Evolutionary conservation across 1,140 invertebrate genomes (phyloP), one percentile per base, ranked within the genome.

Genomic region (Calliopsis andreniformis): DNA sequence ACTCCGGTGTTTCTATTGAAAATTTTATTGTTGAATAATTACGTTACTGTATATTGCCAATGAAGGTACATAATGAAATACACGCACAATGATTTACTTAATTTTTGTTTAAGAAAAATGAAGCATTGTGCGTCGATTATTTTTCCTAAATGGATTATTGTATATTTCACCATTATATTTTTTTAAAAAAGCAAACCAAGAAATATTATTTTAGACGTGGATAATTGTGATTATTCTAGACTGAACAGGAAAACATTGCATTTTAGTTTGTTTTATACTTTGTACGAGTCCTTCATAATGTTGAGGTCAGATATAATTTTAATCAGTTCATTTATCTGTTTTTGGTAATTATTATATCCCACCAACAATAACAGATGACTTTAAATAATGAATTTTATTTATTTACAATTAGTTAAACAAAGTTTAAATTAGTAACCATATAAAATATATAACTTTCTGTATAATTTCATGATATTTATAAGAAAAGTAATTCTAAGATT

Each of bases 171-270:
- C 14, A 30, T 68, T 68, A 39, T 73, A 55, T 14, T 5, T 39
- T 39, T 20, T 42, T 32, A 8, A 6, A 20, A 35, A 62, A 12
- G 14, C 10, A 23, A 35, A n/a, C 62, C 12, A 18, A n/a, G 30
- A 55, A 18, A 63, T 32, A 2, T 63, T 45, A 61, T 43, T 64
- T 56, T 64, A 55, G 7, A 56, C n/a, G 49, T 78, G 58, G 43
- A 70, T n/a, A n/a, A n/a, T 69, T 62, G 47, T 62, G 67, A 70
- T 76, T 2, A 43, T 53, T 76, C 53, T 76, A 70, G 47, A 71
- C 20, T 23, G 58, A 45, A 53, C 4, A 25, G 39, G 45, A 43
- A 43, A n/a, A 20, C 32, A 7, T 35, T 23, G 51, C 42, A 42
- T 47, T 72, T 47, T 58, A 23, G 32, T 55, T 45, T 25, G n/a